Base-by-base conservation (phyloP, 2,113 vertebrate genomes). In the Podiceps cristatus region DNA sequence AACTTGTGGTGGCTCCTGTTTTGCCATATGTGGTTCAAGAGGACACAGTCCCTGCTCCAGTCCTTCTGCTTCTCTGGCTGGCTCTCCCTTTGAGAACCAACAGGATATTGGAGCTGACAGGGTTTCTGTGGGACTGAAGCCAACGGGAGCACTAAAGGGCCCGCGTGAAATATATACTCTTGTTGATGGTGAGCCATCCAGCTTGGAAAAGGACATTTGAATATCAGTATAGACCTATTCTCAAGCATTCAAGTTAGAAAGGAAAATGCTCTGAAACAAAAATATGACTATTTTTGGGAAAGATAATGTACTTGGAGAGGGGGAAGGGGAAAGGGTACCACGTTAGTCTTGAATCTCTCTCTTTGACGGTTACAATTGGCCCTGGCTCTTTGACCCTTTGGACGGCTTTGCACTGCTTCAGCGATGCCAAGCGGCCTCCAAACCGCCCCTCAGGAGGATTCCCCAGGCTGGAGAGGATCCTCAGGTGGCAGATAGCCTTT, bases 361-460 rank as follows among this genome's bases (percentile, higher is more conserved):
- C 17, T 84, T 19, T 53, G 44, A 35, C 9, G 5, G 3, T 18
- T 52, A 8, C 15, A 79, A 3, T 2, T 24, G n/a, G 55, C 69
- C 23, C 33, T 47, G 47, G 19, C 33, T 58, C 68, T 31, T 31
- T 27, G 29, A n/a, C 14, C 16, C 33, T 42, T 55, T 0, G 1
- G 27, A 22, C 24, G 37, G 24, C 81, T 86, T 68, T 68, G 28
- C 11, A 6, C 7, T 14, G 16, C 18, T 93, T 29, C 35, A 52
- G 29, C 1, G 3, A 40, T 56, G 29, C 58, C 47, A 50, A 37
- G 22, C 0, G 2, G 2, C 58, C 56, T 79, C 56, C 2, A 0
- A 18, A 8, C n/a, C 1, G 2, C 37, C 13, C 10, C 19, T 10
- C 42, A 22, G 66, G 53, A 86, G 58, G 9, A 4, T 79, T 75